phyloP scores from a whole-genome alignment of 2,888 invertebrate genomes.

The Pachliopta kotzebuea region DNA sequence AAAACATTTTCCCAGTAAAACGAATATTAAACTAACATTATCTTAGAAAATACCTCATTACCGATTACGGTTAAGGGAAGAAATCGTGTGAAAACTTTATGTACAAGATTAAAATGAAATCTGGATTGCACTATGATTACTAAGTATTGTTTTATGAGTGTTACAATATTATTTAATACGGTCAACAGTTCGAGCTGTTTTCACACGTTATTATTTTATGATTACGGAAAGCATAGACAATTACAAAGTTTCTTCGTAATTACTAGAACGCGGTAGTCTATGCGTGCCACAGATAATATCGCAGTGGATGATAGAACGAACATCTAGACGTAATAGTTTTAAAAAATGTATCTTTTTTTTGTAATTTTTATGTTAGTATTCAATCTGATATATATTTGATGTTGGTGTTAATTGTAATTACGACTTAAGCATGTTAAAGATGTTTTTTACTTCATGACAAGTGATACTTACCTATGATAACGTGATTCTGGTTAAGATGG shows the following conservation, averaged over 20 bases:
- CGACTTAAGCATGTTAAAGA: too few relatives aligned
- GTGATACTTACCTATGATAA: too few relatives aligned
- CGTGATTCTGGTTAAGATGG: too few relatives aligned
- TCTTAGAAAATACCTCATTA: too few relatives aligned
- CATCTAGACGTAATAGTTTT: slow-evolving; percentile 3
- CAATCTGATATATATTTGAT: too few relatives aligned
- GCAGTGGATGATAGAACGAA: slow-evolving; percentile 12
- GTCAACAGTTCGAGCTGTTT: slow-evolving; percentile 2
- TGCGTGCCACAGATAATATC: slow-evolving; percentile 21
- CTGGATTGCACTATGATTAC: not conserved
- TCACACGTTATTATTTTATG: slow-evolving; percentile 23
- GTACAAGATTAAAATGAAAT: not conserved
- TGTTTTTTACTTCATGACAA: too few relatives aligned
- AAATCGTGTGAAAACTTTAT: too few relatives aligned
- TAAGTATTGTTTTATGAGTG: not conserved
- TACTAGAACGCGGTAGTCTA: slow-evolving; percentile 24
- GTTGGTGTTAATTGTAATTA: too few relatives aligned
- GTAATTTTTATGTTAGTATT: too few relatives aligned
- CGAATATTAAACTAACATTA: too few relatives aligned
- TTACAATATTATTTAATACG: slow-evolving; percentile 6
- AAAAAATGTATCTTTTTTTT: not conserved
- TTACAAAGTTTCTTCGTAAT: slow-evolving; percentile 22
- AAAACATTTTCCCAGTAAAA: too few relatives aligned
- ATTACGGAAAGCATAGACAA: slow-evolving; percentile 19
- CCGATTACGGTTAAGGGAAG: too few relatives aligned